These are phyloP conservation scores for Cossypha caffra DNA, from an alignment of 2,797 vertebrate species.

Conservation along the genomic window DNA sequence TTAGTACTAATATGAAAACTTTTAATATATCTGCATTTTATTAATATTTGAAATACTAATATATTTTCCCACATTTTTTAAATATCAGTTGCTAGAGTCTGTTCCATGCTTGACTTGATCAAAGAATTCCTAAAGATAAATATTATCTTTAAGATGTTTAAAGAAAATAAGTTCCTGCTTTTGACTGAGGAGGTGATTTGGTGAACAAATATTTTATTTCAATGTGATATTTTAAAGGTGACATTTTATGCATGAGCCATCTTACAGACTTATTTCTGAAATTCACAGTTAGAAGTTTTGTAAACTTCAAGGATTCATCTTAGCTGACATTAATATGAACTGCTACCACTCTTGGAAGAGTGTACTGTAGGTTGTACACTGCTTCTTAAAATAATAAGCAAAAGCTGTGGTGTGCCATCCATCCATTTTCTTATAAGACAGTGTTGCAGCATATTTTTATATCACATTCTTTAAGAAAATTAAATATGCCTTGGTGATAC, in stretches of 20 bases:
- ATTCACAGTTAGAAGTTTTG: not conserved
- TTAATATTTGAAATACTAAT: not conserved
- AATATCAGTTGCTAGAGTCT: not conserved
- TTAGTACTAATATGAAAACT: not conserved
- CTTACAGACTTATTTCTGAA: not conserved
- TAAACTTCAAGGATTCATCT: not conserved
- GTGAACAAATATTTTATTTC: not conserved
- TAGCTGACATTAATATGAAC: not conserved
- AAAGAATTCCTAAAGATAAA: not conserved
- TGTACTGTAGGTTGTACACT: not conserved
- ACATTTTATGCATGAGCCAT: not conserved
- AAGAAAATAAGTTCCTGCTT: not conserved
- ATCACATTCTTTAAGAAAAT: not conserved
- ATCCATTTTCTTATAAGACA: not conserved
- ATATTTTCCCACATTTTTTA: not conserved
- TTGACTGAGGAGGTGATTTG: not conserved
- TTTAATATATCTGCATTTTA: not conserved
- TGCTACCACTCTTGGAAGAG: not conserved
- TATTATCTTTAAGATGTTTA: not conserved
- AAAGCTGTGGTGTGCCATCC: not conserved
- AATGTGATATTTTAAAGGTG: slow-evolving; percentile 7
- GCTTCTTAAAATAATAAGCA: not conserved
- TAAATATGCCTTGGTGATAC: not conserved
- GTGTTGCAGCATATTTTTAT: not conserved
- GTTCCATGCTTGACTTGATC: not conserved